phyloP scores from a whole-genome alignment of 2,113 vertebrate genomes.

The Mesembrinibis cayennensis region DNA sequence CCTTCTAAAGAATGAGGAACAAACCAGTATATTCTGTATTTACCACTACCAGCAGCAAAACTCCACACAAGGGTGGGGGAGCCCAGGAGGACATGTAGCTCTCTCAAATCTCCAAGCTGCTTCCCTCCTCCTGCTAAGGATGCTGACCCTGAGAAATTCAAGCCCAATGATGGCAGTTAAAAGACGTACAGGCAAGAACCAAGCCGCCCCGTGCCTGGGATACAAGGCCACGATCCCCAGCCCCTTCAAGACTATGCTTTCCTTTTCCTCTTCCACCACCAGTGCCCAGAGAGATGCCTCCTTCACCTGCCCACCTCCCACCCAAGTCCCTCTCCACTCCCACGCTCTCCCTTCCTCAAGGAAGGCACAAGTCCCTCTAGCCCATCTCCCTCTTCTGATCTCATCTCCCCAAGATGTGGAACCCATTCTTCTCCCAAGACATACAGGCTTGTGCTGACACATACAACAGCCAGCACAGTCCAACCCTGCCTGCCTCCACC shows the following conservation, averaged over 20 bases:
- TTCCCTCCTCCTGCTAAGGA: neutral
- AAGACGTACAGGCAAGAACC: neutral
- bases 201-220: neutral
- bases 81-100: fast-evolving
- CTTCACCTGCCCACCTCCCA: neutral
- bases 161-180: neutral
- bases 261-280: neutral
- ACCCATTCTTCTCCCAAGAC: neutral
- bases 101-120: neutral
- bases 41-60: neutral
- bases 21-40: neutral
- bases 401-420: neutral
- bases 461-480: neutral
- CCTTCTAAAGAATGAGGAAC: neutral
- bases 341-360: neutral
- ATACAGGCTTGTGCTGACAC: neutral
- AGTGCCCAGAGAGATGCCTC: neutral
- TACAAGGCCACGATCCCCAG: neutral
- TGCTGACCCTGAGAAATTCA: neutral
- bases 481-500: neutral
- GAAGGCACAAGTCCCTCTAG: neutral
- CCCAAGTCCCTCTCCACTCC: neutral
- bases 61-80: neutral
- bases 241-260: neutral
- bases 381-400: neutral